Evolutionary conservation across 2,113 vertebrate genomes (phyloP), one percentile per base, ranked within the genome.

Genomic region (Pedetes capensis): DNA sequence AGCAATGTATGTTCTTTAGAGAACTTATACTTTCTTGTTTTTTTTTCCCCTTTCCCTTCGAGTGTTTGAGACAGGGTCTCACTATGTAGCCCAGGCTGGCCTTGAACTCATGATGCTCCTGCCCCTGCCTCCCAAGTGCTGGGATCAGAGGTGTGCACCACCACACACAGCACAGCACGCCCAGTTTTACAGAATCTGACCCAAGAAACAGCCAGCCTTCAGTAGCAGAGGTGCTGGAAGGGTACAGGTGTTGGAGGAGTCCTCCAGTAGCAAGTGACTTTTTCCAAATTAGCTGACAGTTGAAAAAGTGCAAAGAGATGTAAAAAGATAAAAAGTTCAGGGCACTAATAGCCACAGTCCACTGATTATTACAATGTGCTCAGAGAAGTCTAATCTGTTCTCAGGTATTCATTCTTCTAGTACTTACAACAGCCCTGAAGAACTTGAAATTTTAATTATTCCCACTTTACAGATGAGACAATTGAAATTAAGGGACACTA

Each of bases 291-390:
- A 27, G 47, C 5, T 37, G 55, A 16, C 51, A 64, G 27, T 5
- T 61, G 23, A 64, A 59, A 51, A 68, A 3, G 12, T 22, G 51
- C 22, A 6, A 3, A 59, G 59, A 69, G 34, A 18, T 20, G 6
- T 20, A 66, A 12, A 32, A 44, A 51, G 14, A 37, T 6, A 47
- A 44, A 63, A 63, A 27, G 6, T 11, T 17, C 8, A 74, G 14
- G 51, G 14, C 23, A 13, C 13, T 13, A 3, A 13, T 2, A 18
- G 27, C 59, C 11, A 18, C 17, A 47, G 12, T 22, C 22, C 42
- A 5, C 2, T 9, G 6, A 34, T 4, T 7, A 4, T 1, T 11
- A 22, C 13, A 42, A 4, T 0, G 12, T 18, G 12, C 2, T 37
- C 42, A 42, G 4, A 37, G 12, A 64, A 1, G 17, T 25, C 8